Evolutionary conservation across 2,113 vertebrate species (phyloP).

Genomic region (Melanerpes formicivorus): DNA sequence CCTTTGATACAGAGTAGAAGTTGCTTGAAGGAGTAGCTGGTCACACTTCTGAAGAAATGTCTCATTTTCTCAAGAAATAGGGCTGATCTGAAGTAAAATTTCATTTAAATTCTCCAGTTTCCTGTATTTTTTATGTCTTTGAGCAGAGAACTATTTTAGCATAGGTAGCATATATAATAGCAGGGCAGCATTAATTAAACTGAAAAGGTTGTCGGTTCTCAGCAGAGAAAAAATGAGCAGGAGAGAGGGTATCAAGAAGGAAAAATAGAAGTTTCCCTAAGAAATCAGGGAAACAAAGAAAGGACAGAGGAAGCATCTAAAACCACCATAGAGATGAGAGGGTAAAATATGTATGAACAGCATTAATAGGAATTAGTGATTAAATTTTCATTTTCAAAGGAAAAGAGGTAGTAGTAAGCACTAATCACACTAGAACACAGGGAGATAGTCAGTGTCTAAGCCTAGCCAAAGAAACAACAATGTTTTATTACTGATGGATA

Average conservation of each 20-base stretch:
- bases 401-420: background rate
- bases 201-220: background rate
- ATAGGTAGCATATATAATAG: background rate
- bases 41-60: background rate
- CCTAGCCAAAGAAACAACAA: background rate
- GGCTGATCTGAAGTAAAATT: background rate
- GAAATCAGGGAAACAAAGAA: background rate
- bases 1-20: background rate
- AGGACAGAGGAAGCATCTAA: background rate
- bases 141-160: background rate
- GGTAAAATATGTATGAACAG: background rate
- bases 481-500: background rate
- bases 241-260: background rate
- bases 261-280: background rate
- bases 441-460: background rate
- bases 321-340: background rate
- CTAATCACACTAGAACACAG: background rate
- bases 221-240: background rate
- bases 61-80: background rate
- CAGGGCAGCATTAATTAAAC: background rate
- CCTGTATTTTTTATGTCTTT: background rate
- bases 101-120: background rate
- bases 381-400: constrained; percentile 19
- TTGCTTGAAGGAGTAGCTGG: background rate
- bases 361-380: background rate